These are phyloP conservation scores for Caenorhabditis becei DNA, from an alignment of 2,888 invertebrate species.

Conservation along the genomic window DNA sequence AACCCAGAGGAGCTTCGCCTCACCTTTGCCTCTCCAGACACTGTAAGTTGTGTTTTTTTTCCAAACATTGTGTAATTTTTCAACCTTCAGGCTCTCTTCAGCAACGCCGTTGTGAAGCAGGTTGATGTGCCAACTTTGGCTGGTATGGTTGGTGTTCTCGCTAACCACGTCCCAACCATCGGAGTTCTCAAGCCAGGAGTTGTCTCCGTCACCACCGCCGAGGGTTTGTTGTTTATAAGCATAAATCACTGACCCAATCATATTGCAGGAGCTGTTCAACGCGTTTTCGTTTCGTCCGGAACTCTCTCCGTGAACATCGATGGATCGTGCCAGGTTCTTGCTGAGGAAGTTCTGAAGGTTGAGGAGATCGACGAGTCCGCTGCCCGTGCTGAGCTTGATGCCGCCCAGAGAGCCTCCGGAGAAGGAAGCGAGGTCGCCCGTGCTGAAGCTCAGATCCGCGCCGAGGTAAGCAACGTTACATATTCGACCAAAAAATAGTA, in stretches of 20 bases:
- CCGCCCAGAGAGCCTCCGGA: constrained; percentile 74
- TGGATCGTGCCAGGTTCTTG: constrained; percentile 80
- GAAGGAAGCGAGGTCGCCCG: constrained; percentile 77
- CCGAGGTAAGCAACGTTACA: constrained; percentile 67
- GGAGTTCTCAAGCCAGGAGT: constrained; percentile 81
- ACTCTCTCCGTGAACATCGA: constrained; percentile 81
- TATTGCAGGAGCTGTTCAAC: constrained; percentile 73
- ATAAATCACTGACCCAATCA: neutral
- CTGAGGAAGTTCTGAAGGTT: constrained; percentile 77
- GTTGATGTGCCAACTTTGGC: constrained; percentile 81
- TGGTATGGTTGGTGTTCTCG: constrained; percentile 80
- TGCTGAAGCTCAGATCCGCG: constrained; percentile 79
- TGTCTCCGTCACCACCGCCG: constrained; percentile 76
- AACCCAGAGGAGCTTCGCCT: constrained; percentile 74
- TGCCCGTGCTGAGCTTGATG: constrained; percentile 78
- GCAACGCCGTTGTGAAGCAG: constrained; percentile 78
- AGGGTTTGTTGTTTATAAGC: constrained; percentile 58
- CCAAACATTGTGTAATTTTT: neutral
- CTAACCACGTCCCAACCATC: constrained; percentile 81
- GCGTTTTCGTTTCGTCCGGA: constrained; percentile 80
- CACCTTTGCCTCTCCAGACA: constrained; percentile 78
- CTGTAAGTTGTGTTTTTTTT: constrained; percentile 49
- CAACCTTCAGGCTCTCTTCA: constrained; percentile 78
- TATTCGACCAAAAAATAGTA: neutral
- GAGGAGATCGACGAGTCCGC: constrained; percentile 78